Percentiles rank a stretch among this genome's conserved stretches.
phyloP scores from a whole-genome alignment of 2,113 vertebrate genomes.

The Engraulis encrasicolus region DNA sequence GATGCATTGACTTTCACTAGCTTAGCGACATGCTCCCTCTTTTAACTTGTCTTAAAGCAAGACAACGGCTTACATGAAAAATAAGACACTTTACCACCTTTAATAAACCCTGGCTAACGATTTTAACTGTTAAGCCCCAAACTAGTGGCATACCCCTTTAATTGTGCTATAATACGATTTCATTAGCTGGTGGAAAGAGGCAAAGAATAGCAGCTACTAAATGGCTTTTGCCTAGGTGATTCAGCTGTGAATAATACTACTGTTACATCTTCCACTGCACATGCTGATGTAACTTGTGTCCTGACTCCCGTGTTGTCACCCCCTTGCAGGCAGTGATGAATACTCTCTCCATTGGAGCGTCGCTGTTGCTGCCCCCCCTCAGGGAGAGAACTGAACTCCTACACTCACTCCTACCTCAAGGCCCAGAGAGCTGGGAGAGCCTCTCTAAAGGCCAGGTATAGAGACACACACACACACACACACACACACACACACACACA shows the following conservation, averaged over 20 bases:
- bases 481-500: not conserved
- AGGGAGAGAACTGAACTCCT: constrained; percentile 95
- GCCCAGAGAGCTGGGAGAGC: constrained; percentile 94
- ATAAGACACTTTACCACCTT: too few relatives aligned
- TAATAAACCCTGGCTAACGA: too few relatives aligned
- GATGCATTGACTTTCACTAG: too few relatives aligned
- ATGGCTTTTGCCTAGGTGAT: not conserved
- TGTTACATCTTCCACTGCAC: too few relatives aligned
- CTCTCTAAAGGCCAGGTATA: constrained; percentile 97
- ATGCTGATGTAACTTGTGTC: not conserved
- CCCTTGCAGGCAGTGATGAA: constrained; percentile 89
- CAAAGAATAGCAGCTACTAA: not conserved
- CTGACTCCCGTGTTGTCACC: too few relatives aligned
- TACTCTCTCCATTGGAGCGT: constrained; percentile 94
- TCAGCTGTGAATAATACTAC: not conserved
- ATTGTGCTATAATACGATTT: too few relatives aligned
- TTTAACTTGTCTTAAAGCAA: too few relatives aligned
- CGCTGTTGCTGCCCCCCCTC: constrained; percentile 93
- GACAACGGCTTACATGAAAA: too few relatives aligned
- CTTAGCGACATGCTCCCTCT: too few relatives aligned
- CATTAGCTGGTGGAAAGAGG: too few relatives aligned
- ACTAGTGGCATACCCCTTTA: too few relatives aligned
- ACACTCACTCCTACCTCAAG: constrained; percentile 95
- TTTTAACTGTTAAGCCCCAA: too few relatives aligned
- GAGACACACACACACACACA: not conserved